A percentile compares a stretch with the other conserved stretches of the same genome.
Conservation (phyloP, 2,113 vertebrate species). For the Alosa alosa region DNA sequence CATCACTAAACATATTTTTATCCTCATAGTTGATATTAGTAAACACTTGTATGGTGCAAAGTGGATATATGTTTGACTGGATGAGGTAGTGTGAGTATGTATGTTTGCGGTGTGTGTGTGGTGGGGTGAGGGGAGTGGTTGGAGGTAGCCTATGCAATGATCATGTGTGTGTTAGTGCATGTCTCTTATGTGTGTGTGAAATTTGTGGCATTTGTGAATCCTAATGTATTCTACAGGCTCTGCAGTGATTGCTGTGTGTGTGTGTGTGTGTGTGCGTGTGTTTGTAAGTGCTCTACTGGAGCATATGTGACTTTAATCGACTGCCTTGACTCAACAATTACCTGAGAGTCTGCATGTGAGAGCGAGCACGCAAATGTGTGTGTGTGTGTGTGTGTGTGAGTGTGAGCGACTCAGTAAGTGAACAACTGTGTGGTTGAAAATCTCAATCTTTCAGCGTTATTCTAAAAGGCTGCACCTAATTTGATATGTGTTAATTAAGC, state of each 20-base stretch:
- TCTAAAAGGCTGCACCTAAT: constrained; percentile 60
- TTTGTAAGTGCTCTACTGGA: not conserved
- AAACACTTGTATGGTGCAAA: not conserved
- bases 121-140: not conserved
- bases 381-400: not conserved
- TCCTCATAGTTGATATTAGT: not conserved
- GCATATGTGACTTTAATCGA: not conserved
- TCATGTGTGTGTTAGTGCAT: constrained; percentile 10
- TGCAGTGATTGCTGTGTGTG: not conserved
- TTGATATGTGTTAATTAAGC: constrained; percentile 67
- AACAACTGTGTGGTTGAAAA: constrained; percentile 32
- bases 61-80: not conserved
- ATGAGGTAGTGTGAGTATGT: not conserved
- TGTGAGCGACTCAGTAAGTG: not conserved
- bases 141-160: too few relatives aligned
- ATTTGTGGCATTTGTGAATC: not conserved
- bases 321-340: constrained; percentile 17
- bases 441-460: constrained; percentile 6
- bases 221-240: constrained; percentile 5
- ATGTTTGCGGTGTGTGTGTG: not conserved
- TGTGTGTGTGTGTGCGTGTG: not conserved
- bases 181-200: constrained; percentile 20
- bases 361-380: not conserved
- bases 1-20: constrained; percentile 20
- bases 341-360: not conserved